Evolutionary conservation across 2,113 vertebrate species (phyloP).

Genomic region (rat (Rattus norvegicus)): GRCr8 NC_086020.1:243866001-243866500

Average conservation of each 20-base stretch:
- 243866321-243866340: not conserved
- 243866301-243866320: not conserved
- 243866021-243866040: not conserved
- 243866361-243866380: not conserved
- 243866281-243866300: not conserved
- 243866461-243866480: too few relatives aligned
- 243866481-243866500: too few relatives aligned
- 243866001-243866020: not conserved
- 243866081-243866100: slow-evolving; percentile 97
- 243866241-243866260: not conserved
- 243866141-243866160: slow-evolving; percentile 97
- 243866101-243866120: slow-evolving; percentile 96
- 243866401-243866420: not conserved
- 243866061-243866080: not conserved
- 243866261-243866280: not conserved
- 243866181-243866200: slow-evolving; percentile 37
- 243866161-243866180: slow-evolving; percentile 83
- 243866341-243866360: not conserved
- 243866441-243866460: too few relatives aligned
- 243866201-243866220: not conserved
- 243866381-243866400: not conserved
- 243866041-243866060: not conserved
- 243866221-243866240: not conserved
- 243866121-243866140: slow-evolving; percentile 93
- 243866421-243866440: too few relatives aligned